phyloP scores from a whole-genome alignment of 2,113 vertebrate species.

The Noctilio leporinus region DNA sequence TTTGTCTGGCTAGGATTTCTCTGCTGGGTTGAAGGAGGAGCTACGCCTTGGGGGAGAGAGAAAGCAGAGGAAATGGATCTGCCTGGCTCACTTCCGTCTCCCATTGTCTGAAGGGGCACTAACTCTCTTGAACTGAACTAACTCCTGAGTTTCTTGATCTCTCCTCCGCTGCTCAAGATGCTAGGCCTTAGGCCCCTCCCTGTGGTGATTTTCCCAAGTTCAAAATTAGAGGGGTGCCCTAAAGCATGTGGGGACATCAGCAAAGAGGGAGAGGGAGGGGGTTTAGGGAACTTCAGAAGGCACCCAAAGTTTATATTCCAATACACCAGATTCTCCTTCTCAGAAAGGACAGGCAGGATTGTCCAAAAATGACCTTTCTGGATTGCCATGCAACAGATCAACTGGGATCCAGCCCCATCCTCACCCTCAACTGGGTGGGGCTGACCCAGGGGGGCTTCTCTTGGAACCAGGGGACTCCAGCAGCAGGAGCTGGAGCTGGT shows the following conservation, averaged over 20 bases:
- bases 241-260: not conserved
- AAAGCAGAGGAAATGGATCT: not conserved
- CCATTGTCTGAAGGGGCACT: not conserved
- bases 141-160: not conserved
- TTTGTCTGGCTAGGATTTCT: not conserved
- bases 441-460: not conserved
- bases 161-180: not conserved
- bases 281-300: not conserved
- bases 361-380: not conserved
- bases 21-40: not conserved
- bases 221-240: not conserved
- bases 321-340: not conserved
- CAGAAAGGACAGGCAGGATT: not conserved
- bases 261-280: not conserved
- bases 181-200: not conserved
- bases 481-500: not conserved
- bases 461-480: not conserved
- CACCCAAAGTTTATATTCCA: not conserved
- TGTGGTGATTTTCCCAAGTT: not conserved
- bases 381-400: not conserved
- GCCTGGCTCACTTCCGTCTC: not conserved
- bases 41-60: not conserved
- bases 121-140: too few relatives aligned
- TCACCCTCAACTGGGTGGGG: not conserved
- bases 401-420: not conserved